phyloP scores from a whole-genome alignment of 1,140 invertebrate species.

The Phymastichus coffea region DNA sequence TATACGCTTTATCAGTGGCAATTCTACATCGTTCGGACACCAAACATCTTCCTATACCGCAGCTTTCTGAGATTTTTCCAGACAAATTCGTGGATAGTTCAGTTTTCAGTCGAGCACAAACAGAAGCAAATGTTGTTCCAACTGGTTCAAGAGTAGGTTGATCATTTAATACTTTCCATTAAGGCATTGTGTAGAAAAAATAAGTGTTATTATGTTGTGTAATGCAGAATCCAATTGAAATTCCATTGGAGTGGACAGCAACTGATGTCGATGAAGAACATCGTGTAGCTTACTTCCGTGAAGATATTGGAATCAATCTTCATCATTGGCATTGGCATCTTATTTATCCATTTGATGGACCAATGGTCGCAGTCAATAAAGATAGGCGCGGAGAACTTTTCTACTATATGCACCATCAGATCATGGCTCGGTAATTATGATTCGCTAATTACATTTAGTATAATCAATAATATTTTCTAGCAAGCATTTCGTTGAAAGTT shows the following conservation, averaged over 20 bases:
- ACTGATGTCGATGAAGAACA: conserved; percentile 74
- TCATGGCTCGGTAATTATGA: conserved; percentile 60
- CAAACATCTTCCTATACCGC: conserved; percentile 68
- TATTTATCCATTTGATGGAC: conserved; percentile 71
- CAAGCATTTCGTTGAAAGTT: no score
- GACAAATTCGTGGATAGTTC: conserved; percentile 75
- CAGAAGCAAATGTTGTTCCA: conserved; percentile 67
- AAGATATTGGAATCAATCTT: conserved; percentile 62
- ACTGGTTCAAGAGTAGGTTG: conserved; percentile 61
- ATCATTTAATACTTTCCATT: no score
- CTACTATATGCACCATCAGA: conserved; percentile 64
- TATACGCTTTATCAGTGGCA: conserved; percentile 74
- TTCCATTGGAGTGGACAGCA: conserved; percentile 72
- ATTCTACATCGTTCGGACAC: conserved; percentile 74
- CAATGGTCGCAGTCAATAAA: conserved; percentile 56
- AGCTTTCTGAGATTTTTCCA: conserved; percentile 72
- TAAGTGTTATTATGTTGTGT: no score
- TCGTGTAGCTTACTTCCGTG: conserved; percentile 63
- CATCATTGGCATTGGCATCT: conserved; percentile 86
- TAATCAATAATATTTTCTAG: not conserved
- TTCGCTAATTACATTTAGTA: not conserved
- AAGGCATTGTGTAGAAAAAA: no score
- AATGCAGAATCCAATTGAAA: conserved; percentile 55
- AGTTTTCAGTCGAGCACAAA: conserved; percentile 67
- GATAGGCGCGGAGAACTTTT: conserved; percentile 64